phyloP scores from a whole-genome alignment of 2,888 invertebrate species.

The Eurois occulta region DNA sequence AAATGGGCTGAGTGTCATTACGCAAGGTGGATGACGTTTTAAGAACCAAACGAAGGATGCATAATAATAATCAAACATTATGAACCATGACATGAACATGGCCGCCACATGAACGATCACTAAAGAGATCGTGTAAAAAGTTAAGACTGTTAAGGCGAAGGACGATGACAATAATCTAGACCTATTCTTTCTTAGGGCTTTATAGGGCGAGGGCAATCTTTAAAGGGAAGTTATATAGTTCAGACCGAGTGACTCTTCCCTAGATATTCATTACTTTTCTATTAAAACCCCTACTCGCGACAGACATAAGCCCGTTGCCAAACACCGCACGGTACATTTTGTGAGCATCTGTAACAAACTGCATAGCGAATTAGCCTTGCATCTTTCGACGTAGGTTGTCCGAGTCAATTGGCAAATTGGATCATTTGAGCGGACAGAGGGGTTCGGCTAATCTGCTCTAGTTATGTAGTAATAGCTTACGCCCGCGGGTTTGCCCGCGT shows the following conservation, averaged over 20 bases:
- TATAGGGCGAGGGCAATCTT: neutral
- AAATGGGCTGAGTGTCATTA: neutral
- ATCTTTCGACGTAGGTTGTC: conserved; percentile 53
- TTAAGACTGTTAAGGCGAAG: neutral
- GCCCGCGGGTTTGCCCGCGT: no score
- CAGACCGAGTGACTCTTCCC: neutral
- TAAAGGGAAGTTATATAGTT: neutral
- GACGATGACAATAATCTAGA: no score
- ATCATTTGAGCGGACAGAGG: conserved; percentile 46
- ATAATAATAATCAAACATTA: neutral
- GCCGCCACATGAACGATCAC: neutral
- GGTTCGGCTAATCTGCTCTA: conserved; percentile 48
- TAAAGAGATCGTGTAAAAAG: neutral
- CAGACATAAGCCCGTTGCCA: neutral
- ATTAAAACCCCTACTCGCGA: neutral
- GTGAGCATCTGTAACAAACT: conserved; percentile 32
- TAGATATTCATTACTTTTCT: neutral
- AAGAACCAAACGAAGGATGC: neutral
- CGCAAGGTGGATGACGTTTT: neutral
- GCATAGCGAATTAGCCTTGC: conserved; percentile 53
- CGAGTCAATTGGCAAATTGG: conserved; percentile 59
- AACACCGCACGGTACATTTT: neutral
- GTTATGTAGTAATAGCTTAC: conserved; percentile 2
- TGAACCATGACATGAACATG: neutral
- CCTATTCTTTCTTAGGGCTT: no score